A percentile compares a stretch with the other conserved stretches of the same genome.
phyloP scores from a whole-genome alignment of 2,797 vertebrate genomes.

The Chaunax sp. region DNA sequence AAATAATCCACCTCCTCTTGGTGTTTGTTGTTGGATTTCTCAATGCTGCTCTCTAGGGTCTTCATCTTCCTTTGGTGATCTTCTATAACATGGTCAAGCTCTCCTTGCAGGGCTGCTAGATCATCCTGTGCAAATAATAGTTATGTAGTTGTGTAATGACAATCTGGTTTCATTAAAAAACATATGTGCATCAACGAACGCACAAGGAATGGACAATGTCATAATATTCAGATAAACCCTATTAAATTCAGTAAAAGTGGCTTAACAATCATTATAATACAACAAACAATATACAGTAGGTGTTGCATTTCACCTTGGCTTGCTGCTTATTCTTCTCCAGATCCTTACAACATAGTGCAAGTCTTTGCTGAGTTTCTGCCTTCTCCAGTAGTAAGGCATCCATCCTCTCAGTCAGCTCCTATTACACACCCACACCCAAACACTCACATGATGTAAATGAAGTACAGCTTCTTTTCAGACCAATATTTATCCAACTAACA shows the following conservation, averaged over 20 bases:
- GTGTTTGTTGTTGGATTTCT: slow-evolving; percentile 78
- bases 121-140: slow-evolving; percentile 80
- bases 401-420: slow-evolving; percentile 93
- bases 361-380: slow-evolving; percentile 92
- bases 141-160: background rate
- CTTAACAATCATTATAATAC: background rate
- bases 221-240: background rate
- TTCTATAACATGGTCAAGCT: slow-evolving; percentile 78
- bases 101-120: slow-evolving; percentile 77
- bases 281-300: background rate
- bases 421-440: slow-evolving; percentile 44
- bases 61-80: slow-evolving; percentile 82
- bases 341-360: slow-evolving; percentile 87
- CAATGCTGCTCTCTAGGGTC: slow-evolving; percentile 81
- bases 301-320: slow-evolving; percentile 82
- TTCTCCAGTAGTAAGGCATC: slow-evolving; percentile 92
- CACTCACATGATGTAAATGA: slow-evolving; percentile 13
- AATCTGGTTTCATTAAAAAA: background rate
- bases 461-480: background rate
- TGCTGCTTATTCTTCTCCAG: slow-evolving; percentile 85
- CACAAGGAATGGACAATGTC: background rate
- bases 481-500: background rate
- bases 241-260: background rate
- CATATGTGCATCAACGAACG: background rate
- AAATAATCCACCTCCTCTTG: slow-evolving; percentile 83